Base-by-base conservation (phyloP, 2,888 invertebrate genomes). In the Apotomis turbidana region DNA sequence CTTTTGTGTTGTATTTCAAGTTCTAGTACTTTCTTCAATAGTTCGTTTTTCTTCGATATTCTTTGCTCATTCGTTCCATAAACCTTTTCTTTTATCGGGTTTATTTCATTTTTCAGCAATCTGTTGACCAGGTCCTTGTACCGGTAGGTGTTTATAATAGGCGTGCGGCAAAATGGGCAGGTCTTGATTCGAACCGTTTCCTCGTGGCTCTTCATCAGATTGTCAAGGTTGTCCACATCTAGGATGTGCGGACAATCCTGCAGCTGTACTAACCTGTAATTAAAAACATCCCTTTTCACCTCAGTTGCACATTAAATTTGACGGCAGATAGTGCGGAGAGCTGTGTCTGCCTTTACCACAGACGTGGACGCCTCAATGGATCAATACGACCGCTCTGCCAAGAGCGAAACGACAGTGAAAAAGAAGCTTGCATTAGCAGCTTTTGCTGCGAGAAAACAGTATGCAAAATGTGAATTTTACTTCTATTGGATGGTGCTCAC, bases 101-200 rank as follows among this genome's bases (percentile, higher is more conserved):
- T 89, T 15, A 94, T 89, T 67, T 90, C 87, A n/a, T 80, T 79
- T 71, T 81, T 85, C 57, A 90, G 83, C 71, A 84, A 85, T n/a
- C 77, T 75, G 81, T 91, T 89, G 68, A 95, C 88, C 3, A 89
- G 76, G 74, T 94, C 92, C 73, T 94, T 94, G 83, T 95, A 96
- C 13, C 95, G 90, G 58, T 87, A 85, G 3, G 94, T 95, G 77
- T 90, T 93, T 13, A 94, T 87, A 12, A 96, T 94, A 0, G 94
- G 90, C 15, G 94, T 94, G 67, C 94, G 94, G 80, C 96, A 96
- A 71, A 82, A 84, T 0, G 96, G 95, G 79, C 96, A 96, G 0
- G 81, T 75, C 2, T 85, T 85, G n/a, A 93, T 86, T 27, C 81
- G 75, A 49, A 91, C 80, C 0, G 80, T 79, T 27, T 89, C 88